A percentile compares a stretch with the other conserved stretches of the same genome.
Evolutionary conservation across 30 jellyfish, hydroid and myxozoan species (phyloP).

Genomic region (Phacellophora camtschatica): DNA sequence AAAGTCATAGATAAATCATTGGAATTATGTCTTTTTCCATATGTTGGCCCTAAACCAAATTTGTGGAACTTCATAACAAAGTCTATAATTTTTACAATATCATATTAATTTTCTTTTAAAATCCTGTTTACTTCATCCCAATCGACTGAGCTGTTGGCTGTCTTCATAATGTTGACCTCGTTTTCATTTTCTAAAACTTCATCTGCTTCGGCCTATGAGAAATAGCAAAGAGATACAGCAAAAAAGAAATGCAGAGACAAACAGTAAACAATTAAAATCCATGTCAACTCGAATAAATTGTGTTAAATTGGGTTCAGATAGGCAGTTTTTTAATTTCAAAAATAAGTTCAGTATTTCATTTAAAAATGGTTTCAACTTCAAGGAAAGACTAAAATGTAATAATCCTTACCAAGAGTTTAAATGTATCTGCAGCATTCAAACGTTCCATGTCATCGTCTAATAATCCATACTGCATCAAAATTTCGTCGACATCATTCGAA

Average conservation of each 20-base stretch:
- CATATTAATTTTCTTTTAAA: constrained; percentile 6
- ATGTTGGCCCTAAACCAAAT: too few relatives aligned
- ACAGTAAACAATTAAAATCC: too few relatives aligned
- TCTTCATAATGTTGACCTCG: not conserved
- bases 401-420: constrained; percentile 18
- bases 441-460: constrained; percentile 38
- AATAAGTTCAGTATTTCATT: too few relatives aligned
- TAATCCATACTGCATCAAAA: constrained; percentile 47
- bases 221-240: not conserved
- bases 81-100: too few relatives aligned
- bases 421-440: constrained; percentile 2
- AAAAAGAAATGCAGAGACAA: too few relatives aligned
- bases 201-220: constrained; percentile 59
- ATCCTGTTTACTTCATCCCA: constrained; percentile 45
- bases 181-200: not conserved
- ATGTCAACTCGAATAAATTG: too few relatives aligned
- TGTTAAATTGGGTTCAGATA: too few relatives aligned
- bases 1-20: too few relatives aligned
- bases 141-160: constrained; percentile 9
- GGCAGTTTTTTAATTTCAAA: too few relatives aligned
- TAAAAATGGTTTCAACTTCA: too few relatives aligned
- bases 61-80: too few relatives aligned
- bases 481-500: constrained; percentile 32
- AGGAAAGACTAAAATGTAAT: not conserved
- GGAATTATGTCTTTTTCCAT: too few relatives aligned